Conservation (phyloP, 2,113 vertebrate genomes). For the Calidris pugnax region DNA sequence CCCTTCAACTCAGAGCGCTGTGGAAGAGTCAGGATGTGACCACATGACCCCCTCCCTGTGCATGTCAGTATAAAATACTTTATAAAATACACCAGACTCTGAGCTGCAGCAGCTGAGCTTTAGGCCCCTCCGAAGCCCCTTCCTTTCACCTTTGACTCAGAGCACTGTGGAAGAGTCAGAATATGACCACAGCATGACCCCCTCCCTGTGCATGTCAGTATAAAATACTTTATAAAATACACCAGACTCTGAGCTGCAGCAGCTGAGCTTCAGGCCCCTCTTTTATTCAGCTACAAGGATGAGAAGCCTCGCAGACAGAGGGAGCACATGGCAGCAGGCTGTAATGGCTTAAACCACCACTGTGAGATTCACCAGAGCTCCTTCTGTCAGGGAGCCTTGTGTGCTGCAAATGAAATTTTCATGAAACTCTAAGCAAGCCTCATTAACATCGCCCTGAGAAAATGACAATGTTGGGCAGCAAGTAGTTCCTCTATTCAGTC, state of each 20-base stretch:
- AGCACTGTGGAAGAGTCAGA: not conserved
- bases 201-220: not conserved
- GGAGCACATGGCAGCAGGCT: not conserved
- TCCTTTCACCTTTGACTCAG: not conserved
- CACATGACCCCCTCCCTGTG: rapidly evolving
- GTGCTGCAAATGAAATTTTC: not conserved
- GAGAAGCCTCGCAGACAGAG: not conserved
- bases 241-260: not conserved
- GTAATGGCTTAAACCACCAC: not conserved
- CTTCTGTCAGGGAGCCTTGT: not conserved
- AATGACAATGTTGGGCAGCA: rapidly evolving
- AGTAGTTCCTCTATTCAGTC: not conserved
- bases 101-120: not conserved
- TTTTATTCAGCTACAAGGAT: not conserved
- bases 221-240: not conserved
- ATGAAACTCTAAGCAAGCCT: not conserved
- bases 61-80: not conserved
- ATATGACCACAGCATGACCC: not conserved
- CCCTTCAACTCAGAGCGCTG: not conserved
- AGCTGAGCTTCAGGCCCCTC: not conserved
- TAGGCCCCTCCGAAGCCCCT: not conserved
- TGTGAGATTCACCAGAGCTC: not conserved
- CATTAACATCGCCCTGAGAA: not conserved
- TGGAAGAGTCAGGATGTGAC: not conserved
- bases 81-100: not conserved